These are phyloP conservation scores for Acomys russatus DNA, from an alignment of 2,797 vertebrate species.

Conservation along the genomic window DNA sequence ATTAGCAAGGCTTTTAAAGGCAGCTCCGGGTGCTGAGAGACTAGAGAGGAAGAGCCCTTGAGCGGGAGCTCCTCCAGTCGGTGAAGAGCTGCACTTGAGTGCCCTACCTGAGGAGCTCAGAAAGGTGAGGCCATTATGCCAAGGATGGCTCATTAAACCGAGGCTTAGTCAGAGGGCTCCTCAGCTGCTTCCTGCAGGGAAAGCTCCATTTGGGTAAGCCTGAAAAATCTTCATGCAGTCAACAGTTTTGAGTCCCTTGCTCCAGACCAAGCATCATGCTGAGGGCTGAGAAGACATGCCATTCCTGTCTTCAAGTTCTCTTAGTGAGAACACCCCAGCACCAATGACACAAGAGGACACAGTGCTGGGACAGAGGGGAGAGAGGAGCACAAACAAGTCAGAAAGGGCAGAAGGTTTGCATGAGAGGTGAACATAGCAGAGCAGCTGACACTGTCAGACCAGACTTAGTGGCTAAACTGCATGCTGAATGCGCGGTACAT, in stretches of 20 bases:
- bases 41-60: neutral
- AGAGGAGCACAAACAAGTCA: neutral
- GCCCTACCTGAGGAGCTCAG: neutral
- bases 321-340: no score
- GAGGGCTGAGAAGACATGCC: neutral
- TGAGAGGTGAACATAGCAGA: no score
- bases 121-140: neutral
- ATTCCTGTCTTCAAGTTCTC: neutral
- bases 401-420: neutral
- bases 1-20: constrained; percentile 58
- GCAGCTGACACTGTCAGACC: neutral
- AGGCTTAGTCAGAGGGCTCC: neutral
- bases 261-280: neutral
- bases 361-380: neutral
- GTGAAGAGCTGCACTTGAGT: neutral
- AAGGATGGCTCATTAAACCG: neutral
- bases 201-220: neutral
- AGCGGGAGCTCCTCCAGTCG: constrained; percentile 54
- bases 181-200: neutral
- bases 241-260: neutral
- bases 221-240: neutral
- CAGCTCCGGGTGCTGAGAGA: neutral
- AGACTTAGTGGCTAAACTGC: fast-evolving
- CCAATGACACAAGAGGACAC: neutral
- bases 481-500: fast-evolving